phyloP scores from a whole-genome alignment of 2,113 vertebrate genomes.

The Hoplias malabaricus region DNA sequence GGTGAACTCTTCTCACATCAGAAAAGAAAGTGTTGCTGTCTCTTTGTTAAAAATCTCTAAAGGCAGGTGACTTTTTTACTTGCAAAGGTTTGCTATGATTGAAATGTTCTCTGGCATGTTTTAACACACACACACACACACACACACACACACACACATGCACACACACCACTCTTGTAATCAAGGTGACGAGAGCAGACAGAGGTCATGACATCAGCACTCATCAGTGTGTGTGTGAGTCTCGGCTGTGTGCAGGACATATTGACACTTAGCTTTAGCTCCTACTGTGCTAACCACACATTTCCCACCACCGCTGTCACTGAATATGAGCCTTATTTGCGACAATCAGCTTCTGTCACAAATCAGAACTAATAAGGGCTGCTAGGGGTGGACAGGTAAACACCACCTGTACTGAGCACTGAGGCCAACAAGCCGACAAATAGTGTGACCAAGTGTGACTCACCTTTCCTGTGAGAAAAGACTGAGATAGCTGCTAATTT shows the following conservation, averaged over 20 bases:
- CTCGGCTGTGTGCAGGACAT: background rate
- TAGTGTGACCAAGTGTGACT: too few relatives aligned
- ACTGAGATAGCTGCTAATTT: too few relatives aligned
- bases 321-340: background rate
- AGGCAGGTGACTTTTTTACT: constrained; percentile 10
- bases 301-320: background rate
- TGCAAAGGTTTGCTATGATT: background rate
- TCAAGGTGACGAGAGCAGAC: background rate
- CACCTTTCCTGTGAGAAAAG: too few relatives aligned
- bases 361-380: too few relatives aligned
- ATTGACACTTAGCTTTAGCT: background rate
- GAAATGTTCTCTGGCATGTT: background rate
- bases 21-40: background rate
- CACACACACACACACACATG: background rate
- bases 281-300: constrained; percentile 16
- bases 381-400: too few relatives aligned
- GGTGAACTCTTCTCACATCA: background rate
- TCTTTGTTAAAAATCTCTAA: background rate
- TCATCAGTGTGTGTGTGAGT: constrained; percentile 18
- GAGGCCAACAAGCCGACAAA: too few relatives aligned
- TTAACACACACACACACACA: background rate
- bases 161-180: background rate
- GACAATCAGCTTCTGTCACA: background rate
- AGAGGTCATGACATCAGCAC: background rate
- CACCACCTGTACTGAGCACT: too few relatives aligned